Conservation (phyloP, 1,140 invertebrate species). For the Scaptomyza pallida region DNA sequence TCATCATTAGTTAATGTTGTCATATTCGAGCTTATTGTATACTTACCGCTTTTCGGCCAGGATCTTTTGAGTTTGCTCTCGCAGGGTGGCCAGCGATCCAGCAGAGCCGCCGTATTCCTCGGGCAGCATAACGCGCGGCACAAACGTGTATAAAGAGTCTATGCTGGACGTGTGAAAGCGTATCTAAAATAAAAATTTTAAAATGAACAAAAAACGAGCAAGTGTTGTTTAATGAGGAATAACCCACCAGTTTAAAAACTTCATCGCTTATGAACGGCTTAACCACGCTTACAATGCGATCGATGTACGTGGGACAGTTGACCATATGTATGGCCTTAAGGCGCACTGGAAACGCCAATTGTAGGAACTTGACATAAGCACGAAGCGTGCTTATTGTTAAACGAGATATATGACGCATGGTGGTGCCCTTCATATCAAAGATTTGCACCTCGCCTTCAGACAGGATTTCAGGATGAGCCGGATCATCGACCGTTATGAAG, state of each 20-base stretch:
- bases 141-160: conserved; percentile 86
- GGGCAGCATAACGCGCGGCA: conserved; percentile 87
- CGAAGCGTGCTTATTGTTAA: conserved; percentile 86
- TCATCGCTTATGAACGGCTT: conserved; percentile 88
- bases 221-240: neutral
- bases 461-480: conserved; percentile 58
- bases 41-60: conserved; percentile 68
- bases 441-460: conserved; percentile 88
- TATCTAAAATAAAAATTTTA: conserved; percentile 75
- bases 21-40: neutral
- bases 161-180: conserved; percentile 87
- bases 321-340: conserved; percentile 90
- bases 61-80: conserved; percentile 85
- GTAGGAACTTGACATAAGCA: conserved; percentile 77
- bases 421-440: conserved; percentile 88
- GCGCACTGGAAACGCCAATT: conserved; percentile 90
- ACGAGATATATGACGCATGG: conserved; percentile 87
- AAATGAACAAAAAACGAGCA: neutral
- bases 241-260: conserved; percentile 83
- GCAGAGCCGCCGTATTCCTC: conserved; percentile 88
- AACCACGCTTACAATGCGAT: conserved; percentile 86
- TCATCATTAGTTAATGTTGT: neutral
- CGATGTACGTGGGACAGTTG: conserved; percentile 87
- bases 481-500: conserved; percentile 85
- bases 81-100: conserved; percentile 86